Conservation (phyloP, 2,797 vertebrate genomes). For the Gadopsis marmoratus region DNA sequence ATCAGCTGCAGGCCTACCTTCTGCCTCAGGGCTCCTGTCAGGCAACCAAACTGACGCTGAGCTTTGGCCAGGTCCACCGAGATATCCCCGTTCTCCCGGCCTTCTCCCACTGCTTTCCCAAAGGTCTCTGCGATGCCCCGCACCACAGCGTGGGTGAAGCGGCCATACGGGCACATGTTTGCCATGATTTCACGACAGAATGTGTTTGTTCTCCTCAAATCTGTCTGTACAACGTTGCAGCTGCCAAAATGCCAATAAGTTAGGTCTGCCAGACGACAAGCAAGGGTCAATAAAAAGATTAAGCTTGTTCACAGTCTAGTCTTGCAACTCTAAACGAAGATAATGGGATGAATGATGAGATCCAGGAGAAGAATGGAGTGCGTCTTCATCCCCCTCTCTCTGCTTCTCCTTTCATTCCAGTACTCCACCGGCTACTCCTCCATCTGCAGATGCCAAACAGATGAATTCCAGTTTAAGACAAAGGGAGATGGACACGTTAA, state of each 20-base stretch:
- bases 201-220: neutral
- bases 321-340: conserved; percentile 29
- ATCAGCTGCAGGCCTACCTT: conserved; percentile 93
- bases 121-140: conserved; percentile 89
- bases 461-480: conserved; percentile 38
- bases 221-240: conserved; percentile 1
- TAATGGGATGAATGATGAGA: conserved; percentile 29
- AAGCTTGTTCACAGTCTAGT: neutral
- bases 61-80: conserved; percentile 90
- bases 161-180: conserved; percentile 84
- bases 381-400: conserved; percentile 35
- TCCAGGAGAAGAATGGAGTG: conserved; percentile 25
- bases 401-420: conserved; percentile 19
- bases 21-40: conserved; percentile 92
- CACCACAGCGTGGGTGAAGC: conserved; percentile 92
- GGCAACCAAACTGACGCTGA: conserved; percentile 92
- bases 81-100: conserved; percentile 55
- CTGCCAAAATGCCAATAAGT: conserved; percentile 1
- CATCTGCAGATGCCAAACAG: conserved; percentile 21
- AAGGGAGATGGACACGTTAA: conserved; percentile 22
- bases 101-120: conserved; percentile 72
- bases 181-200: conserved; percentile 77
- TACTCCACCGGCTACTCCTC: neutral
- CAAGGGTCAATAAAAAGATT: conserved; percentile 15
- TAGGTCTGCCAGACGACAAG: conserved; percentile 18